phyloP scores from a whole-genome alignment of 2,888 invertebrate genomes.

The Thymelicus acteon region DNA sequence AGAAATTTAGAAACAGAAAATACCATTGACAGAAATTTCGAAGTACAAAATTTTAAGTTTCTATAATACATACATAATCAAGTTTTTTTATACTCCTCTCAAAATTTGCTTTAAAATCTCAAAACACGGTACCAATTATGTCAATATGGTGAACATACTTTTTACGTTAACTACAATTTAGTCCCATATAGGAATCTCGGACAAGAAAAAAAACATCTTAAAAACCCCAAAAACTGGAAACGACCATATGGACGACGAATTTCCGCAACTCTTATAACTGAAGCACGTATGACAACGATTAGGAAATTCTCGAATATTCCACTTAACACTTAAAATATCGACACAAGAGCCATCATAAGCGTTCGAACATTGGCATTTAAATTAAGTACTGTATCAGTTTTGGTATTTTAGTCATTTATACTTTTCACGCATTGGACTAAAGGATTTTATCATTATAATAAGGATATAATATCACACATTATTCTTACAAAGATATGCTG shows the following conservation, averaged over 20 bases:
- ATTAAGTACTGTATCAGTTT: slow-evolving; percentile 80
- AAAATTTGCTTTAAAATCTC: slow-evolving; percentile 4
- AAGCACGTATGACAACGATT: slow-evolving; percentile 68
- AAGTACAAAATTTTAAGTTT: background rate
- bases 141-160: slow-evolving; percentile 23
- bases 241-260: slow-evolving; percentile 9
- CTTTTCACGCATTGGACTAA: slow-evolving; percentile 60
- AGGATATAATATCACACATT: slow-evolving; percentile 84
- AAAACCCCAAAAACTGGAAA: too few relatives aligned
- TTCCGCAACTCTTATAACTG: slow-evolving; percentile 14
- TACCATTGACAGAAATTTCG: background rate
- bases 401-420: slow-evolving; percentile 65
- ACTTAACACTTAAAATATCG: slow-evolving; percentile 49
- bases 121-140: slow-evolving; percentile 28
- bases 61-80: too few relatives aligned
- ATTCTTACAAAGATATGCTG: slow-evolving; percentile 82
- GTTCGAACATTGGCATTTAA: slow-evolving; percentile 65
- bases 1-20: too few relatives aligned
- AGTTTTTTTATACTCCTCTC: background rate
- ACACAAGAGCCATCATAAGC: slow-evolving; percentile 59
- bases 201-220: slow-evolving; percentile 10
- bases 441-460: slow-evolving; percentile 78
- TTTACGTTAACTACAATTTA: slow-evolving; percentile 18
- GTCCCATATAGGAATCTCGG: slow-evolving; percentile 8
- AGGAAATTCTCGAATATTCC: slow-evolving; percentile 62